Base-by-base conservation (phyloP, 2,797 vertebrate species). In the Morus bassanus region DNA sequence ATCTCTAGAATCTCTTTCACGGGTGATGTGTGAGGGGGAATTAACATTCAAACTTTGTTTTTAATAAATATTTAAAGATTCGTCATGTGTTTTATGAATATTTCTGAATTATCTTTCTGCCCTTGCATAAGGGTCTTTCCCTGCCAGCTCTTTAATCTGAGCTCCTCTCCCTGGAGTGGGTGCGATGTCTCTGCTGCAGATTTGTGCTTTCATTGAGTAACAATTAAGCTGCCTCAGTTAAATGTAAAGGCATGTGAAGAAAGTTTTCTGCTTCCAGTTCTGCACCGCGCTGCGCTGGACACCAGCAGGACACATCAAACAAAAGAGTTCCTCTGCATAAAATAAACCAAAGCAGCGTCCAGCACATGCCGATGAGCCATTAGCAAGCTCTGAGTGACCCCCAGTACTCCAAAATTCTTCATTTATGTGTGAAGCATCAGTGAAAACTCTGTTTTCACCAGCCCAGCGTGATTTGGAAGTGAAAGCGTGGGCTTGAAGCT, bases 21-120 rank as follows among this genome's bases (percentile, higher is more conserved):
- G 45, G 85, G 88, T 85, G 90, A 91, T 73, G 85, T 86, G 79
- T 57, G 93, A 89, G 75, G 76, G 64, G 80, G 93, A 85, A 95
- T 93, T 80, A 95, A 85, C 92, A 77, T 73, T 60, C 81, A 74
- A 89, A 83, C 56, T 35, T 89, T 35, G 72, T 18, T 95, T 92
- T 95, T 72, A 74, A 95, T 72, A 77, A 95, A 75, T 85, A 75
- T 75, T 93, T 88, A 28, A 95, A 85, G 84, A 72, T 68, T n/a
- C 10, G 2, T 6, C 72, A 57, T 5, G 61, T 39, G 46, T 63
- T 94, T 85, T 76, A 35, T 17, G 91, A 75, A 8, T 80, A 21
- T 85, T 93, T 89, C 72, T 79, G 88, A 91, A 93, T 16, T 48
- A 85, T 88, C 64, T 91, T 48, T 45, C 92, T 80, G 56, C 72